phyloP scores from a whole-genome alignment of 2,888 invertebrate genomes.

The Pterostichus niger region DNA sequence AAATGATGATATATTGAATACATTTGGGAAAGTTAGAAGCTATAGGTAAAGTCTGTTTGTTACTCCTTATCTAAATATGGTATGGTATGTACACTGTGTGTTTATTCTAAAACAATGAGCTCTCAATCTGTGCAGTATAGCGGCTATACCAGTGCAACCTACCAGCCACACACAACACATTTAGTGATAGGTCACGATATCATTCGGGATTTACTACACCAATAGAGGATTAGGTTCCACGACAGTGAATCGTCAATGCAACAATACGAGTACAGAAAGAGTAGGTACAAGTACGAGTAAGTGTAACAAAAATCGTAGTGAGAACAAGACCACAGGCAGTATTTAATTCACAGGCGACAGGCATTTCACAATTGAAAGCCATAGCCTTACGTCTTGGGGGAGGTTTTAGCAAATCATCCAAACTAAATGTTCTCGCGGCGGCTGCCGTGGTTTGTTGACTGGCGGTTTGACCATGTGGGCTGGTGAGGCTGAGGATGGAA shows the following conservation, averaged over 20 bases:
- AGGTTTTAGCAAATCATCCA: conserved; percentile 93
- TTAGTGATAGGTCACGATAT: conserved; percentile 71
- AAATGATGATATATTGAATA: not conserved
- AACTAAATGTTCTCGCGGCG: conserved; percentile 90
- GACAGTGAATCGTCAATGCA: conserved; percentile 53
- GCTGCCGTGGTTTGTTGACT: conserved; percentile 78
- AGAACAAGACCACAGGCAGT: conserved; percentile 65
- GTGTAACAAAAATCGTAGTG: conserved; percentile 59
- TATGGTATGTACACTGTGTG: conserved; percentile 59
- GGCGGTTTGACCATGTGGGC: conserved; percentile 78
- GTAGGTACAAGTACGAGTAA: conserved; percentile 66
- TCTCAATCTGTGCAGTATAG: conserved; percentile 56
- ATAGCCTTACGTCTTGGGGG: conserved; percentile 88
- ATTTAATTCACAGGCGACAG: conserved; percentile 66
- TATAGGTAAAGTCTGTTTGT: conserved; percentile 31
- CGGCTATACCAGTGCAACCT: conserved; percentile 75
- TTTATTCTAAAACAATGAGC: conserved; percentile 57
- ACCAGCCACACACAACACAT: conserved; percentile 78
- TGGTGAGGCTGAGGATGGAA: conserved; percentile 90
- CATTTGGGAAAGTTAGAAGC: conserved; percentile 39
- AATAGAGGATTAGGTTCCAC: conserved; percentile 59
- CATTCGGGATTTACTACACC: conserved; percentile 65
- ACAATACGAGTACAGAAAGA: conserved; percentile 67
- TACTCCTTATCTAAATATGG: conserved; percentile 17
- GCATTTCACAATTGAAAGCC: conserved; percentile 68